phyloP scores from a whole-genome alignment of 2,113 vertebrate species.

The Lagopus muta region DNA sequence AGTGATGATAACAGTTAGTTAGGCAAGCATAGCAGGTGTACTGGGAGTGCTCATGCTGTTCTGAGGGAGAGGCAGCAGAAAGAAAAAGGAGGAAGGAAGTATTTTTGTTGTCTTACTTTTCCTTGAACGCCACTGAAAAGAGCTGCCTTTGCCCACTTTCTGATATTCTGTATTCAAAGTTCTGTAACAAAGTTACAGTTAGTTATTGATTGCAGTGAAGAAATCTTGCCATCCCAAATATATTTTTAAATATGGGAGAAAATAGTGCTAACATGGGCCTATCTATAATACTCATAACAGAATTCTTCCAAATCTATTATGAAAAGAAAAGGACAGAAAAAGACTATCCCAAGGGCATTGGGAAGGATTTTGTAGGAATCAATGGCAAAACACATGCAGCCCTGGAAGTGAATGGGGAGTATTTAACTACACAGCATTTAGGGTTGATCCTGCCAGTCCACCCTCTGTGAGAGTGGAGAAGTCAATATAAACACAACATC shows the following conservation, averaged over 20 bases:
- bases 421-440: background rate
- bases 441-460: background rate
- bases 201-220: background rate
- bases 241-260: background rate
- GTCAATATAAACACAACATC: background rate
- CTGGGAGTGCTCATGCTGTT: background rate
- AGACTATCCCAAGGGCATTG: constrained; percentile 44
- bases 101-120: background rate
- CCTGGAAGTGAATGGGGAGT: constrained; percentile 59
- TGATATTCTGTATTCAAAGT: background rate
- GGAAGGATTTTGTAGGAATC: constrained; percentile 67
- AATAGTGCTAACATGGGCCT: accelerated
- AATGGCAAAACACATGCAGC: constrained; percentile 44
- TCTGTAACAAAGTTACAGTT: background rate
- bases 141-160: background rate
- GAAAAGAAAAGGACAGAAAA: constrained; percentile 61
- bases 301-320: constrained; percentile 45
- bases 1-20: background rate
- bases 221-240: background rate
- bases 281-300: background rate
- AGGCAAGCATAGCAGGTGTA: background rate
- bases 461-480: background rate
- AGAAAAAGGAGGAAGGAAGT: background rate
- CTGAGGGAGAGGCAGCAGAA: background rate
- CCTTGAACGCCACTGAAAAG: background rate